Evolutionary conservation across 2,113 vertebrate genomes (phyloP), one percentile per base, ranked within the genome.

Genomic region (Pangasianodon gigas): DNA sequence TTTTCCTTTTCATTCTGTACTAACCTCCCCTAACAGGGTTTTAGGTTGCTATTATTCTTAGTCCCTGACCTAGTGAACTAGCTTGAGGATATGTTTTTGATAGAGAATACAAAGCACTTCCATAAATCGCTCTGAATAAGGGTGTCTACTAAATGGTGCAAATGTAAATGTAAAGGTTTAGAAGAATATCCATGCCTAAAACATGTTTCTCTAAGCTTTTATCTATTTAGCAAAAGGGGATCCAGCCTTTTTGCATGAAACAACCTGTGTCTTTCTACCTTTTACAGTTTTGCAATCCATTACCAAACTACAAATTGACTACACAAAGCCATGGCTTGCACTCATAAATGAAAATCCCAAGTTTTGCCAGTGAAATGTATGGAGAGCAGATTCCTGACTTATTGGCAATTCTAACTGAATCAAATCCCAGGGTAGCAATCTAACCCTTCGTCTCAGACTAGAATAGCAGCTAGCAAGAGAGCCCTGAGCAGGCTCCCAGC

Each of bases 401-500:
- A 62, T 48, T 46, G 51, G 46, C 88, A 52, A 52, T 79, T 32
- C 46, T 46, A 79, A 77, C 26, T 16, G 52, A 18, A 24, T 80
- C 24, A 44, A 87, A n/a, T 79, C 74, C 56, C 74, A 75, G n/a
- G 37, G 65, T 52, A 41, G 32, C 74, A 80, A 67, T 56, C 58
- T 60, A 69, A 54, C 18, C 21, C 44, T 62, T 32, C 44, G n/a
- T 41, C 29, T 54, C 51, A 48, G 81, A 44, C 37, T 46, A 60
- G 29, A 67, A 75, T 62, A 54, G 71, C 71, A 71, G 80, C 87
- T 69, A 44, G 32, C 16, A 26, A 54, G 24, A n/a, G 29, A 41
- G 69, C 56, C 14, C 69, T 79, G n/a, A 37, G 88, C 56, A 79
- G 46, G 67, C 54, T 89, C 82, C 7, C 13, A 79, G 71, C 67